These are phyloP conservation scores for Gastracanthus pulcherrimus DNA, from an alignment of 2,888 invertebrate species.

Conservation along the genomic window DNA sequence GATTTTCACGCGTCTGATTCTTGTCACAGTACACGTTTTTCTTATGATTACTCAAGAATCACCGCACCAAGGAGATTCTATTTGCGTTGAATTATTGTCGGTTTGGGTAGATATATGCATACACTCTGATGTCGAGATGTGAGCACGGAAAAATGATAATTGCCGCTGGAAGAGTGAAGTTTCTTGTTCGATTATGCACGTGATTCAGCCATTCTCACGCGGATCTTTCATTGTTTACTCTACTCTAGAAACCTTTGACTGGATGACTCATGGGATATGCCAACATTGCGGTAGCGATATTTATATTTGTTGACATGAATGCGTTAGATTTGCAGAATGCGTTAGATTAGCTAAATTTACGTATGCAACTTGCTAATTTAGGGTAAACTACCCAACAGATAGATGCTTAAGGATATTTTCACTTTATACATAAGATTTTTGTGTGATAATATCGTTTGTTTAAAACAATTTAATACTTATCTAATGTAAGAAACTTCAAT, in stretches of 20 bases:
- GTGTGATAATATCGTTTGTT: too few relatives aligned
- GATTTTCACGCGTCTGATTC: constrained; percentile 3
- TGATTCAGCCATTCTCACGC: constrained; percentile 6
- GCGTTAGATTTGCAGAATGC: too few relatives aligned
- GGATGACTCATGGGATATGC: constrained; percentile 32
- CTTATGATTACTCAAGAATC: constrained; percentile 23
- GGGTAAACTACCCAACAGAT: too few relatives aligned
- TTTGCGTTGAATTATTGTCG: neutral
- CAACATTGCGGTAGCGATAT: too few relatives aligned
- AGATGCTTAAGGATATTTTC: too few relatives aligned
- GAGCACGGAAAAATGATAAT: neutral
- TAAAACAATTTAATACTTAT: too few relatives aligned
- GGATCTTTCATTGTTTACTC: constrained; percentile 27
- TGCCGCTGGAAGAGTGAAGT: neutral
- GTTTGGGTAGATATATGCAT: too few relatives aligned
- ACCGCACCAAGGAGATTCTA: constrained; percentile 4
- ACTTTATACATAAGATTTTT: too few relatives aligned
- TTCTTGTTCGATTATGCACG: neutral
- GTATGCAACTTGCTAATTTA: too few relatives aligned
- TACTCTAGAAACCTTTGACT: constrained; percentile 52
- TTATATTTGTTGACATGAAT: too few relatives aligned
- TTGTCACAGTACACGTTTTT: neutral
- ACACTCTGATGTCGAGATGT: neutral
- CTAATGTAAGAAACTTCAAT: too few relatives aligned
- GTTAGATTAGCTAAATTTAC: too few relatives aligned